These are phyloP conservation scores for Xanthorhoe spadicearia DNA, from an alignment of 2,888 invertebrate species.

Conservation along the genomic window DNA sequence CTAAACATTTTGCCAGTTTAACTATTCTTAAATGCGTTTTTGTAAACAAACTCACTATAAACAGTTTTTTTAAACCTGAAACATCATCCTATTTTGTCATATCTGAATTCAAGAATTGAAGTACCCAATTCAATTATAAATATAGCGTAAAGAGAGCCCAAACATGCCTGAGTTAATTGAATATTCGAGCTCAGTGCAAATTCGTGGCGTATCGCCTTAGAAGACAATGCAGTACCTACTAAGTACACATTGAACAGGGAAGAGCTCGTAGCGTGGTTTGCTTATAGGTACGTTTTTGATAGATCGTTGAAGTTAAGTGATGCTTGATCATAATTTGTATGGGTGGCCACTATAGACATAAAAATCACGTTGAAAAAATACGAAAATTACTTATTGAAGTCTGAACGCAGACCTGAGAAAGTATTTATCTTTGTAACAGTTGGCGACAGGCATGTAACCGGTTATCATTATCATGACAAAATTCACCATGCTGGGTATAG, in stretches of 20 bases:
- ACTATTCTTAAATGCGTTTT: no score
- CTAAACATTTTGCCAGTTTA: no score
- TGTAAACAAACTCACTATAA: not conserved
- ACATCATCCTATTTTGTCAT: conserved; percentile 25
- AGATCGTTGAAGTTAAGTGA: no score
- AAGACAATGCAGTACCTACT: conserved; percentile 39
- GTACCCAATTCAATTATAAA: conserved; percentile 36
- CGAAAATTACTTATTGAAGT: no score
- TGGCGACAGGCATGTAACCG: no score
- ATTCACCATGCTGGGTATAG: no score
- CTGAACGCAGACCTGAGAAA: no score
- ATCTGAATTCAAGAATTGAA: conserved; percentile 19
- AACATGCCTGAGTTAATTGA: conserved; percentile 46
- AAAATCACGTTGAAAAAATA: no score
- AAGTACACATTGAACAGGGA: conserved; percentile 14
- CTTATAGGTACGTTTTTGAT: not conserved
- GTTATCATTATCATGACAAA: no score
- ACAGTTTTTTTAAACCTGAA: conserved; percentile 18
- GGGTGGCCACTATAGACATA: no score
- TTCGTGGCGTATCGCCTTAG: conserved; percentile 49
- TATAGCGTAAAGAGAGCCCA: conserved; percentile 41
- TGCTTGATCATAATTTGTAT: no score
- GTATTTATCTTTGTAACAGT: no score
- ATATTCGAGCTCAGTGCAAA: conserved; percentile 38
- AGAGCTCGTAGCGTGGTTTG: conserved; percentile 5